Evolutionary conservation across 2,113 vertebrate genomes (phyloP).

Genomic region (Callorhinus ursinus): DNA sequence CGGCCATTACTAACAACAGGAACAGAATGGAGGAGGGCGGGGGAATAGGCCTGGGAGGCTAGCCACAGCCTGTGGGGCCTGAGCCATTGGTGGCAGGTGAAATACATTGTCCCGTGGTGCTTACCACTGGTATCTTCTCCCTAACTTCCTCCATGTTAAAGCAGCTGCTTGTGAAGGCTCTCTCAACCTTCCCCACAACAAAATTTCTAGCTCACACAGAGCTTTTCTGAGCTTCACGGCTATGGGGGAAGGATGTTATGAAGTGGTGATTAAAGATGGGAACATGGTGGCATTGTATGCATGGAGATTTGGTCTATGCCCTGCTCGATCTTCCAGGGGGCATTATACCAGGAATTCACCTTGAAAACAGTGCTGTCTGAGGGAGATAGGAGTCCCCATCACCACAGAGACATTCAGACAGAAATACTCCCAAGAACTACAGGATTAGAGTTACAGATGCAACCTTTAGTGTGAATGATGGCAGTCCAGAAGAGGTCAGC

Average conservation of each 20-base stretch:
- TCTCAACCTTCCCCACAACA: background rate
- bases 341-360: background rate
- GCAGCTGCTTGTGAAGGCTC: background rate
- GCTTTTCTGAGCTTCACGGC: background rate
- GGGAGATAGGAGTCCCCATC: background rate
- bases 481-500: background rate
- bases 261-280: background rate
- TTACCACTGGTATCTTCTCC: background rate
- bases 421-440: background rate
- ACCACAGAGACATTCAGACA: background rate
- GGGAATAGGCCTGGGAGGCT: background rate
- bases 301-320: background rate
- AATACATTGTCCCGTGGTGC: background rate
- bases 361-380: slow-evolving; percentile 23
- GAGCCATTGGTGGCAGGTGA: background rate
- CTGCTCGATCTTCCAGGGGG: background rate
- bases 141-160: background rate
- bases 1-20: background rate
- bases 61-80: background rate
- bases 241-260: background rate
- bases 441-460: background rate
- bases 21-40: background rate
- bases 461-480: background rate
- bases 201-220: background rate
- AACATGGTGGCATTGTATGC: background rate